phyloP scores from a whole-genome alignment of 2,797 vertebrate genomes.

The Passerculus sandwichensis region DNA sequence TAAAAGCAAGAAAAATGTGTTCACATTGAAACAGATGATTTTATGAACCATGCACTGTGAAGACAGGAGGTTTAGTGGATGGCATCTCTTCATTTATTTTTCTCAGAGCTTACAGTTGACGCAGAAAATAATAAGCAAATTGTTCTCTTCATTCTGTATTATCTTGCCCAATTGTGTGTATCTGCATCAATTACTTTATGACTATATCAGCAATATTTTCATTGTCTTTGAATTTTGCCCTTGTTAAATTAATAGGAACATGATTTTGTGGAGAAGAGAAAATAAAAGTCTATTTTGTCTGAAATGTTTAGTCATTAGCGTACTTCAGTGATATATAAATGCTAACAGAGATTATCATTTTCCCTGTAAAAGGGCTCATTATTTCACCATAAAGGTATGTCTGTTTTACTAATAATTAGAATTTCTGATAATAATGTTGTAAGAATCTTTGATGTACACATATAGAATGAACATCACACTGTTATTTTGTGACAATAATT shows the following conservation, averaged over 20 bases:
- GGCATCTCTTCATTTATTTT: rapidly evolving
- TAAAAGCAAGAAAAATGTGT: not conserved
- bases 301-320: not conserved
- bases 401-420: not conserved
- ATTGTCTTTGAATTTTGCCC: not conserved
- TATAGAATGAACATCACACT: not conserved
- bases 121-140: not conserved
- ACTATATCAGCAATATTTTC: not conserved
- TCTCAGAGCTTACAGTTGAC: not conserved
- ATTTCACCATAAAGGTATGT: not conserved
- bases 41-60: not conserved
- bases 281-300: not conserved
- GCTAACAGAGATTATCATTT: not conserved
- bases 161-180: not conserved
- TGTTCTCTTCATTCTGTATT: not conserved
- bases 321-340: not conserved
- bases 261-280: not conserved
- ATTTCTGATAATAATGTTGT: not conserved
- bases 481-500: not conserved
- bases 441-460: not conserved
- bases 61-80: not conserved
- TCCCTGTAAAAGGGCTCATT: not conserved
- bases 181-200: not conserved
- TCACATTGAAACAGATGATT: not conserved
- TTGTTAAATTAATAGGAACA: not conserved